Base-by-base conservation (phyloP, 2,888 invertebrate species). In the Hypomecis atomaria region DNA sequence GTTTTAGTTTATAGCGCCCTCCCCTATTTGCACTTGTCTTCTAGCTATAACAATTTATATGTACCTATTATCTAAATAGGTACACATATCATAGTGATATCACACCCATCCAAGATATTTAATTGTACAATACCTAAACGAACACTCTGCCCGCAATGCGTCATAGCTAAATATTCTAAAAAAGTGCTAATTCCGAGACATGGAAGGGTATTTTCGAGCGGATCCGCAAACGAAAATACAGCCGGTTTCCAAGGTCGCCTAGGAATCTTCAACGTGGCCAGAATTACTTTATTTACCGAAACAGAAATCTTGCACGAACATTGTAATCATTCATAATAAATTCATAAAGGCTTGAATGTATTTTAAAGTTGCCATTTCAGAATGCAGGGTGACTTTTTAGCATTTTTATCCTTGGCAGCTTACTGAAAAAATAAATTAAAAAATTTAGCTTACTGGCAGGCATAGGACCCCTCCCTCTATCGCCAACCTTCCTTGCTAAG, bases 201-300 rank as follows among this genome's bases (percentile, higher is more conserved):
- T 65, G 57, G 65, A 60, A 57, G 60, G 60, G 65, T 65, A 65
- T 53, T 47, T 65, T 56, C 57, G 48, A 65, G 13, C 13, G 60
- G 57, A 65, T 65, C 52, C 65, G 52, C 58, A 54, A 59, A 62
- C 49, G 52, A 55, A 54, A 59, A 58, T 49, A 64, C 50, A 59
- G 66, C 59, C 66, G 66, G 62, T 66, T 59, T 59, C 48, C 66
- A 66, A 62, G 66, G 66, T 66, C 66, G 59, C 54, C 66, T 66
- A 66, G 61, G 59, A 65, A 62, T 66, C 66, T 62, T 66, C 66
- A 56, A 59, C 55, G 55, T 37, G 44, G 43, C 53, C 60, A 65
- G 60, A 65, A 56, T 60, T 47, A 44, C 58, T 45, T 23, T 48
- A 13, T 34, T 34, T 55, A 34, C 47, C n/a, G 23, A 45, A 53